Conservation (phyloP, 2,113 vertebrate species). For the Miniopterus natalensis region DNA sequence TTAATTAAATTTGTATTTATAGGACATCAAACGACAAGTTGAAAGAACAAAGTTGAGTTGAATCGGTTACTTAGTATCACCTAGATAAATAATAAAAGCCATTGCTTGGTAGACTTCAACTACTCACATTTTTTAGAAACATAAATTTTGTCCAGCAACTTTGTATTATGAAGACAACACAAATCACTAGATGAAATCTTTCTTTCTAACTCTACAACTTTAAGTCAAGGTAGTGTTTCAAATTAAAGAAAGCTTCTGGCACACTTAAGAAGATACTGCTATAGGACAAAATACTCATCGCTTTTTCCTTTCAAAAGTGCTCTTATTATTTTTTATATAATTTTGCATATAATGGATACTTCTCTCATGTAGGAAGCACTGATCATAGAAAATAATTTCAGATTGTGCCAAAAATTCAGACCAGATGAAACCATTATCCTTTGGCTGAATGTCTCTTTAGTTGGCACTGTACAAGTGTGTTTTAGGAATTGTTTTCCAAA, state of each 20-base stretch:
- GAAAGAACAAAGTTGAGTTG: not conserved
- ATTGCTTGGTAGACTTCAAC: not conserved
- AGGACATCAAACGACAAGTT: not conserved
- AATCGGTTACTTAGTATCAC: conserved; percentile 22
- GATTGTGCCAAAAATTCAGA: conserved; percentile 11
- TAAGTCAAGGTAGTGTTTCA: not conserved
- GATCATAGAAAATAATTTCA: conserved; percentile 58
- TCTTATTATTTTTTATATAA: not conserved
- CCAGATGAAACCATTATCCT: conserved; percentile 30
- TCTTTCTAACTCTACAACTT: conserved; percentile 1
- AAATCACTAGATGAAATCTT: not conserved
- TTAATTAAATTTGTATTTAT: conserved; percentile 16
- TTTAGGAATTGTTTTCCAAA: conserved; percentile 25
- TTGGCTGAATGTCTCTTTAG: not conserved
- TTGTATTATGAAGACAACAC: not conserved
- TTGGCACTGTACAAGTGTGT: conserved; percentile 13
- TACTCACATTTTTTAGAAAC: not conserved
- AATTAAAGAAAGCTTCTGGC: conserved; percentile 32
- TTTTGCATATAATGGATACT: conserved; percentile 35
- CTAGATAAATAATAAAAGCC: not conserved
- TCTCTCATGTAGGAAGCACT: conserved; percentile 20
- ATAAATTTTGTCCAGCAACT: not conserved
- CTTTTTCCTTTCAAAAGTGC: conserved; percentile 5
- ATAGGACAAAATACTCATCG: not conserved
- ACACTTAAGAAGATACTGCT: not conserved